These are phyloP conservation scores for Ophion slaviceki DNA, from an alignment of 2,888 invertebrate species.

Conservation along the genomic window DNA sequence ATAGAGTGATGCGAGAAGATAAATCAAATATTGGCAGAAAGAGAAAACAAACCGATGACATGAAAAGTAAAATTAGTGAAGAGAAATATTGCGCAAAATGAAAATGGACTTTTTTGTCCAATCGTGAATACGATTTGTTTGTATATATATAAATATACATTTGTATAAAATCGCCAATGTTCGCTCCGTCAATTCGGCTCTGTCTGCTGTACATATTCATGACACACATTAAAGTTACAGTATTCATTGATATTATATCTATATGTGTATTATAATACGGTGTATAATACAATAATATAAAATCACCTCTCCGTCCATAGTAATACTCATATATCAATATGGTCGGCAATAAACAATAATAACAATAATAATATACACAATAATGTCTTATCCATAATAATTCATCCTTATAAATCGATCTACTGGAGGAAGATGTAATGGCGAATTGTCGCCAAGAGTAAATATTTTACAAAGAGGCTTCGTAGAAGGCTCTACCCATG, in stretches of 20 bases:
- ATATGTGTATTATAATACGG: conserved; percentile 7
- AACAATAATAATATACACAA: conserved; percentile 1
- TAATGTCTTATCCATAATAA: conserved; percentile 26
- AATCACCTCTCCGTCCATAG: conserved; percentile 38
- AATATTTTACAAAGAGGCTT: conserved; percentile 11
- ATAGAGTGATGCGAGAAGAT: too few species aligned
- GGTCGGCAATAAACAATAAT: conserved; percentile 39
- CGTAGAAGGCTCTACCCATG: conserved; percentile 9
- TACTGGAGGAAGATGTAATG: conserved; percentile 18
- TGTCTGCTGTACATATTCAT: not conserved
- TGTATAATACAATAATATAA: conserved; percentile 61
- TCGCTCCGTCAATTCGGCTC: conserved; percentile 7
- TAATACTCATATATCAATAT: conserved; percentile 19
- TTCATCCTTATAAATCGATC: conserved; percentile 16
- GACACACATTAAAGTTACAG: conserved; percentile 27
- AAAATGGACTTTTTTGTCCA: too few species aligned
- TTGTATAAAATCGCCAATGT: conserved; percentile 31
- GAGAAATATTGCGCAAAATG: too few species aligned
- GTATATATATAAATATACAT: not conserved
- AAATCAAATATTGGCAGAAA: too few species aligned
- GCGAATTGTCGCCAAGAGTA: conserved; percentile 15
- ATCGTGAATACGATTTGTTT: too few species aligned
- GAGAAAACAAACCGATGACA: too few species aligned
- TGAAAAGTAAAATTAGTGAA: too few species aligned
- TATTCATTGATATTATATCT: conserved; percentile 34